These are phyloP conservation scores for Hirtodrosophila trivittata DNA, from an alignment of 2,888 invertebrate genomes.

Conservation along the genomic window DNA sequence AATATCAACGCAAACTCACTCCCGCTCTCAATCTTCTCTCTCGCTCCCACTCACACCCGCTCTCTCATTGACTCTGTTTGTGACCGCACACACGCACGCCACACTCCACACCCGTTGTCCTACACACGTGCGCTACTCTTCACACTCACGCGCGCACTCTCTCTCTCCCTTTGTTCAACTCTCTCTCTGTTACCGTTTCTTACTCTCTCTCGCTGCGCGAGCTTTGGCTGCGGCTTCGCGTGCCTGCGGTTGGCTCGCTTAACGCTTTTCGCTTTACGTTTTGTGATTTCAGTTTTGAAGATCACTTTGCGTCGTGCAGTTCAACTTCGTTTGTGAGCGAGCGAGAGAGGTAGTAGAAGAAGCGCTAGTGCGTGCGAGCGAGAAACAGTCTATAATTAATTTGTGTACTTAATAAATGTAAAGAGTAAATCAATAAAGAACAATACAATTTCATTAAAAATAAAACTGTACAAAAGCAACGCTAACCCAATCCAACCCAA, in stretches of 20 bases:
- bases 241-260: conserved; percentile 28
- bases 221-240: conserved; percentile 60
- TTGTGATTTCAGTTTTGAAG: conserved; percentile 71
- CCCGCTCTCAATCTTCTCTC: neutral
- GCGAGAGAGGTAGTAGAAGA: neutral
- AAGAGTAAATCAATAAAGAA: conserved; percentile 38
- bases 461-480: conserved; percentile 37
- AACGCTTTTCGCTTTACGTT: conserved; percentile 27
- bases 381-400: conserved; percentile 40
- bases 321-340: conserved; percentile 10
- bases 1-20: conserved; percentile 15
- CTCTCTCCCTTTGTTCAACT: neutral
- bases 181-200: neutral
- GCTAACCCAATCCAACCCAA: conserved; percentile 19
- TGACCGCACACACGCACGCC: neutral
- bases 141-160: neutral
- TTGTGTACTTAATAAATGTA: conserved; percentile 67
- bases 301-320: conserved; percentile 58
- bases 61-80: neutral
- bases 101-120: neutral
- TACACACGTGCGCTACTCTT: conserved; percentile 2
- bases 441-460: conserved; percentile 26
- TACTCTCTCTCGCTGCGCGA: conserved; percentile 20
- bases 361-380: neutral
- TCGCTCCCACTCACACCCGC: neutral